Evolutionary conservation across 37 sponge, comb jelly and placozoan species (phyloP), one percentile per base, ranked within the genome.

Genomic region (Chondrosia reniformis): DNA sequence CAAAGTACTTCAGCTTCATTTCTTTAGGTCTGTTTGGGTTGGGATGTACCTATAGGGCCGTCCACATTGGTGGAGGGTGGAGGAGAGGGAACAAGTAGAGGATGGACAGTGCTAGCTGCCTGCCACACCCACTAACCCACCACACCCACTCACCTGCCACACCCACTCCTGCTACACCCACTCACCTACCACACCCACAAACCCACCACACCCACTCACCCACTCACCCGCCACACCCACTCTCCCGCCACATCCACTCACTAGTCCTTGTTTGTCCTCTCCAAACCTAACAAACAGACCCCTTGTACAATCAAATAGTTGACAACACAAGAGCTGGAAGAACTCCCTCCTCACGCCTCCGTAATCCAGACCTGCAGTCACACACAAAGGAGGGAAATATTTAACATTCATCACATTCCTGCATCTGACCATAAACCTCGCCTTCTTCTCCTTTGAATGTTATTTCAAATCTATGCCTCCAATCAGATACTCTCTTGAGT

Each of bases 291-390:
- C 57, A 45, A 95, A 95, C 45, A 91, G 52, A 24, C 73, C 78
- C 6, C 74, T 79, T 9, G 86, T 63, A n/a, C n/a, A n/a, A n/a
- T 88, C 86, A 85, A 95, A 91, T 15, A 88, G 71, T 38, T 81
- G 21, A 30, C 74, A 67, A 67, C 75, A 84, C 37, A 95, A 42
- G 5, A 91, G 73, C 4, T 83, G 64, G 78, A 91, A 95, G 63
- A 91, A 84, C 56, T 95, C 95, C 31, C 95, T 76, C 45, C 84
- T 80, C 57, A 95, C 82, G 33, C 95, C 95, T 19, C 95, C 95
- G 81, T 87, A 91, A 49, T 95, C 95, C 36, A 91, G 45, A 28
- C 86, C 94, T 93, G 69, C 5, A 21, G 30, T 8, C 4, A 39
- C 12, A 67, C 6, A 63, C 32, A 12, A 63, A 9, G 9, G 34